Evolutionary conservation across 2,888 invertebrate genomes (phyloP).

Genomic region (Cephus sareptanus): DNA sequence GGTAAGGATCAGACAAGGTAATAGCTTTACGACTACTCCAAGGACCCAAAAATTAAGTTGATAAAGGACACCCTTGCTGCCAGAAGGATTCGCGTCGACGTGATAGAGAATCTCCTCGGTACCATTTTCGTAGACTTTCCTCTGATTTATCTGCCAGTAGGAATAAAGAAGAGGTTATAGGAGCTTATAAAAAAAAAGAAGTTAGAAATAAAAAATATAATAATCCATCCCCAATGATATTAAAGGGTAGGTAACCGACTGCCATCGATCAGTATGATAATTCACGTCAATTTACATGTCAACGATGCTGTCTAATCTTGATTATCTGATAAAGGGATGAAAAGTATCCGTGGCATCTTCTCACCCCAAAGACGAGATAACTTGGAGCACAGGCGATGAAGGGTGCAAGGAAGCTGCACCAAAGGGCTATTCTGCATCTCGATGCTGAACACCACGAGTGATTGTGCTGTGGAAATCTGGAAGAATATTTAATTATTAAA

Average conservation of each 20-base stretch:
- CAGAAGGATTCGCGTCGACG: slow-evolving; percentile 66
- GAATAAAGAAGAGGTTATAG: neutral
- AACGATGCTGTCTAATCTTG: neutral
- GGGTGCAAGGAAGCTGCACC: slow-evolving; percentile 80
- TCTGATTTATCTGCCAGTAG: slow-evolving; percentile 44
- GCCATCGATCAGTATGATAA: neutral
- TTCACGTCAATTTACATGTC: neutral
- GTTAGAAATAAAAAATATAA: neutral
- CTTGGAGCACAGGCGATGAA: slow-evolving; percentile 86
- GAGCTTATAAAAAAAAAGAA: slow-evolving; percentile 8
- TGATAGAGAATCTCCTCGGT: slow-evolving; percentile 49
- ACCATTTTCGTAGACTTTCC: slow-evolving; percentile 41
- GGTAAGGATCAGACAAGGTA: slow-evolving; percentile 83
- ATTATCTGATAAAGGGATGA: neutral
- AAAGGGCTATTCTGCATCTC: slow-evolving; percentile 81
- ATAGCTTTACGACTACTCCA: slow-evolving; percentile 81
- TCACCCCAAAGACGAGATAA: slow-evolving; percentile 76
- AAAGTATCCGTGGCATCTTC: slow-evolving; percentile 11
- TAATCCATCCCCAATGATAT: neutral
- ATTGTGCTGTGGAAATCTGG: slow-evolving; percentile 82
- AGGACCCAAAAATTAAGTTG: slow-evolving; percentile 85
- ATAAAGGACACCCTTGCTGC: slow-evolving; percentile 72
- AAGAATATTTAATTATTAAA: slow-evolving; percentile 26
- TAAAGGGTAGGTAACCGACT: neutral
- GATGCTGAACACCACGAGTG: slow-evolving; percentile 80